Evolutionary conservation across 2,888 invertebrate genomes (phyloP), one percentile per base, ranked within the genome.

Genomic region (Salticus scenicus): DNA sequence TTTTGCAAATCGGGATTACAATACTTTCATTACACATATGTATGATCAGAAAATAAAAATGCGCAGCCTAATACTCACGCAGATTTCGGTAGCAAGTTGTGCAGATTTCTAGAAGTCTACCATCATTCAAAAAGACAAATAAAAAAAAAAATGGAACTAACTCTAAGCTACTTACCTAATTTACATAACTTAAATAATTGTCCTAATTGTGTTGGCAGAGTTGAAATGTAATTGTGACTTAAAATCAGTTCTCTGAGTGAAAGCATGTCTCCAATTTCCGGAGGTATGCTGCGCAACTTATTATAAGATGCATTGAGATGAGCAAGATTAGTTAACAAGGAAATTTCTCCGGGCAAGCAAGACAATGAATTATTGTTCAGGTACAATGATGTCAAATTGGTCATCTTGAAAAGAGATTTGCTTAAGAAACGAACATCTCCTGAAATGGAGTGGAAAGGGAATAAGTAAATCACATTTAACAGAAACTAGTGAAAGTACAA

Each of bases 181-280:
- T 96, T 94, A 92, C 97, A 96, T 88, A 99, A 94, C 92, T 98
- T 97, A 92, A 99, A 99, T 90, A 99, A 94, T 92, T 98, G 98
- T 89, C 99, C 99, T 90, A 99, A 93, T 93, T 99, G 98, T 92
- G 96, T 98, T 1, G 99, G 99, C 90, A 99, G 93, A 89, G 96
- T 95, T 89, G 98, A 94, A 89, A 99, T 94, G 92, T 95, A 95
- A 93, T 99, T 99, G 92, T 98, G 95, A 92, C 96, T 96, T 89
- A 99, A 93, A 90, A 96, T 94, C 90, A 99, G 94, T 93, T 99
- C 98, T 92, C 98, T 96, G 91, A 99, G 94, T 91, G 96, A 95
- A 92, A 97, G 96, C 91, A 99, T 94, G 92, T 99, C 98, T 86
- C 99, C 99, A 75, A 99, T 93, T 93, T 99, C 98, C 77, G 97